These are phyloP conservation scores for Stegastes partitus DNA, from an alignment of 2,113 vertebrate species.

Conservation along the genomic window DNA sequence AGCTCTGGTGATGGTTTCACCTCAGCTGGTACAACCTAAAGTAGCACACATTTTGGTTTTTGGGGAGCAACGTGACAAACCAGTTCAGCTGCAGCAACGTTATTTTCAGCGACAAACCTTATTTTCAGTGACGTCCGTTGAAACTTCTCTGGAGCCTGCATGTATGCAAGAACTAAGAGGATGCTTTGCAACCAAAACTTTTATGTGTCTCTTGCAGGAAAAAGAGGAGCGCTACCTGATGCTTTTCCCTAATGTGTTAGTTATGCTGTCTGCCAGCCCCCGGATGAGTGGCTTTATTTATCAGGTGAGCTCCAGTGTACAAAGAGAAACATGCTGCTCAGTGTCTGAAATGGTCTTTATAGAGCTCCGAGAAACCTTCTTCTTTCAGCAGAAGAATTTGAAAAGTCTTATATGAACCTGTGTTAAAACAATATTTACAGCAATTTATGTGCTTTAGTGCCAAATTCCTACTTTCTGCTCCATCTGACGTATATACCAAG, in stretches of 20 bases:
- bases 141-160: neutral
- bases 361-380: too few species aligned
- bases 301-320: conserved; percentile 85
- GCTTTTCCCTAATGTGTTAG: conserved; percentile 91
- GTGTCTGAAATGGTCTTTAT: too few species aligned
- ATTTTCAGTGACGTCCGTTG: neutral
- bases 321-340: too few species aligned
- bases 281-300: conserved; percentile 99
- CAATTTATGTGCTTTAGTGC: too few species aligned
- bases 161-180: neutral
- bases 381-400: too few species aligned
- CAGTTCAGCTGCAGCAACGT: neutral
- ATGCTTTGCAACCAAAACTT: neutral
- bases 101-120: neutral
- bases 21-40: conserved; percentile 3
- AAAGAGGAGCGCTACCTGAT: conserved; percentile 96
- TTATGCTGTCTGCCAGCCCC: conserved; percentile 95
- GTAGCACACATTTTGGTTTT: neutral
- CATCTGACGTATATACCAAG: neutral
- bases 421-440: too few species aligned
- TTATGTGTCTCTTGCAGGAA: conserved; percentile 83
- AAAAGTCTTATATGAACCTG: too few species aligned
- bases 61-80: neutral
- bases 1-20: neutral
- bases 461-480: neutral